Conservation (phyloP, 2,797 vertebrate species). For the Tolypeutes matacus region DNA sequence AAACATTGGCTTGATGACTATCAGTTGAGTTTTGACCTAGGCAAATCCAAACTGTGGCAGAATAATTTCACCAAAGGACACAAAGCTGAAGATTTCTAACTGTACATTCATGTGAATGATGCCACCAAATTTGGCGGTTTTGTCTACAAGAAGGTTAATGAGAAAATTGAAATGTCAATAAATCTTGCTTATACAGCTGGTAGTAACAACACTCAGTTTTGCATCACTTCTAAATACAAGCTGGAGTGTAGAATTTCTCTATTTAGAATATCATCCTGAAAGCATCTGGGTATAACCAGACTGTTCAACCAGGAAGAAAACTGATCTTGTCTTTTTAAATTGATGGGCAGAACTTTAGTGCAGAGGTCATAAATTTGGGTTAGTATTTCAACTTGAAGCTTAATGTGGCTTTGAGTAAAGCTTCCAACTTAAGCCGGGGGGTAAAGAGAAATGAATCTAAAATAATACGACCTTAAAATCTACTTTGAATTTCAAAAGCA, state of each 20-base stretch:
- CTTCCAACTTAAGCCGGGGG: not conserved
- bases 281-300: not conserved
- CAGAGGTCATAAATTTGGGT: not conserved
- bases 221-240: not conserved
- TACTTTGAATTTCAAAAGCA: not conserved
- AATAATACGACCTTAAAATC: not conserved
- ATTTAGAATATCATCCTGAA: not conserved
- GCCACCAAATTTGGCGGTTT: not conserved
- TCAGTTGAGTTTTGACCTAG: not conserved
- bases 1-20: not conserved
- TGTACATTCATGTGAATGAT: not conserved
- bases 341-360: not conserved
- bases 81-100: not conserved
- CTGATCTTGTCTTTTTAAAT: not conserved
- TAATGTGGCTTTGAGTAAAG: not conserved
- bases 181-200: not conserved
- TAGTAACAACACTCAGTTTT: not conserved
- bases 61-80: not conserved
- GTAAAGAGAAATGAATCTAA: not conserved
- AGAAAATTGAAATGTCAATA: constrained; percentile 4
- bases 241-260: not conserved
- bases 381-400: not conserved
- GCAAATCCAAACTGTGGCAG: not conserved
- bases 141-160: not conserved
- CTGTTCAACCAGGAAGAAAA: not conserved